Evolutionary conservation across 2,797 vertebrate genomes (phyloP), one percentile per base, ranked within the genome.

Genomic region (Smutsia gigantea): DNA sequence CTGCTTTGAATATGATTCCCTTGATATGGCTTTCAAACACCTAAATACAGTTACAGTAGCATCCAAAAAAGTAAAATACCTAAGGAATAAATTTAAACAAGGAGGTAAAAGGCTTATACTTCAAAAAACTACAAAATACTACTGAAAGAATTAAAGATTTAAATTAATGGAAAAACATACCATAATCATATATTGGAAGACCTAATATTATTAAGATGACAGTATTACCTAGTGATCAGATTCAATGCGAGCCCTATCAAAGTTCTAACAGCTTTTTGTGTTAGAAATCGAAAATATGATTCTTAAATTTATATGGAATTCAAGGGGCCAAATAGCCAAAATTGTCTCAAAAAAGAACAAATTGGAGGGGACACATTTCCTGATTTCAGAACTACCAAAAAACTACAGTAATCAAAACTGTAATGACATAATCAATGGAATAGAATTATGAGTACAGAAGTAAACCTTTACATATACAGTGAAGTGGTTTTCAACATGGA

Each of bases 171-270:
- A 75, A 87, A 92, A 19, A 18, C 15, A 69, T 46, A 64, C 23
- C 17, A 9, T 42, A 17, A 84, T 90, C 61, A 79, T 64, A 51
- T 27, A 90, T 64, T 84, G n/a, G 64, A 95, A 51, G 21, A 59
- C 66, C 59, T 93, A 68, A 84, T 89, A 31, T 66, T 69, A 42
- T 72, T 91, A 91, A 86, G 64, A 91, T 91, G 61, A 66, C 68
- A 77, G 11, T 69, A 53, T 66, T 81, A 82, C 37, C 53, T 75
- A 87, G 64, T 61, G 59, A 49, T 78, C 6, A 42, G 49, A 71
- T 64, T 71, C 31, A 49, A 1, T 82, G 55, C 69, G 57, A 68
- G 37, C 42, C 2, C 10, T 77, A 39, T 46, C 69, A 71, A 77
- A 93, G 83, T 82, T 55, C 31, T 63, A 69, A 87, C 49, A 64